These are phyloP conservation scores for Xiphorhynchus elegans DNA, from an alignment of 2,113 vertebrate species.

Conservation along the genomic window DNA sequence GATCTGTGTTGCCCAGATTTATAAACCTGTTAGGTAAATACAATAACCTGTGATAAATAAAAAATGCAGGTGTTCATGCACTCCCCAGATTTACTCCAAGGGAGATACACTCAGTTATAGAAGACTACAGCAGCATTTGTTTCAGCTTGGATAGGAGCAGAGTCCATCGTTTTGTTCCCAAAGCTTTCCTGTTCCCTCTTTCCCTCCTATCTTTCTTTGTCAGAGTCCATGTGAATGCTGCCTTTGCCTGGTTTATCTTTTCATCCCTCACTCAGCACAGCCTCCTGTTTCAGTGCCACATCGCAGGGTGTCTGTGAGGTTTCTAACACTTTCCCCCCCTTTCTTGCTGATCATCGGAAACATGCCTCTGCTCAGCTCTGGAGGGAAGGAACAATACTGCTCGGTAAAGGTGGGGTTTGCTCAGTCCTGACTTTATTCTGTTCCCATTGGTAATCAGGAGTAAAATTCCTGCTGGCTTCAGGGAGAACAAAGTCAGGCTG, in stretches of 20 bases:
- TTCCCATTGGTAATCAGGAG: background rate
- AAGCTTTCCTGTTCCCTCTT: background rate
- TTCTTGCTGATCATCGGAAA: background rate
- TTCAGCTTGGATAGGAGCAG: background rate
- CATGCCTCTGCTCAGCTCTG: background rate
- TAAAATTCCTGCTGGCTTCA: background rate
- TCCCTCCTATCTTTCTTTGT: background rate
- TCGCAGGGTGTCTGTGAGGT: background rate
- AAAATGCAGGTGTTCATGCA: background rate
- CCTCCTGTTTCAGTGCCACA: background rate
- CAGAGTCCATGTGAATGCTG: background rate
- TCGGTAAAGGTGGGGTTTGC: background rate
- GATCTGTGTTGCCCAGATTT: fast-evolving
- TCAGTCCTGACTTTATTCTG: background rate
- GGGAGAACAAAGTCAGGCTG: background rate
- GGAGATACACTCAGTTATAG: background rate
- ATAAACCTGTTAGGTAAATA: background rate
- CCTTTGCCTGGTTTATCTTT: background rate
- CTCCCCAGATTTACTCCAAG: background rate
- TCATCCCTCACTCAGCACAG: background rate
- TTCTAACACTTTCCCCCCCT: background rate
- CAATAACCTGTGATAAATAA: background rate
- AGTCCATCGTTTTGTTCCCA: background rate
- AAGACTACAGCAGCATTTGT: background rate
- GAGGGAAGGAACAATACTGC: background rate